A percentile compares a stretch with the other conserved stretches of the same genome.
These are phyloP conservation scores for Plagodis pulveraria DNA, from an alignment of 2,888 invertebrate species.

Conservation along the genomic window DNA sequence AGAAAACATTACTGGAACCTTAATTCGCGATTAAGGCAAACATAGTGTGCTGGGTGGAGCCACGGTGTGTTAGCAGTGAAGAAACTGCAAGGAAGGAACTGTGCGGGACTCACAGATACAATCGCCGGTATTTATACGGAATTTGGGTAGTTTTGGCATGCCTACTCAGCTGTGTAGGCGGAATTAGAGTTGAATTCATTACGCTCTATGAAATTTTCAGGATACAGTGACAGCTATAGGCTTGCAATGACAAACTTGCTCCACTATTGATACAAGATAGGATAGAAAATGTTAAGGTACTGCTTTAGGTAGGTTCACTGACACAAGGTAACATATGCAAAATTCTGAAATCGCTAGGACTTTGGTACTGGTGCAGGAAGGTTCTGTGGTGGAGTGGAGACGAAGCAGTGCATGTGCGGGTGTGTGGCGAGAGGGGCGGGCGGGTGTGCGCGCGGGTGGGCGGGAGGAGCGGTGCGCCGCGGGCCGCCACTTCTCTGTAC, in stretches of 20 bases:
- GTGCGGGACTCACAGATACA: background rate
- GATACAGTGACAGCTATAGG: too few relatives aligned
- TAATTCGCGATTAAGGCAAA: slow-evolving; percentile 84
- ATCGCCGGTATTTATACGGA: background rate
- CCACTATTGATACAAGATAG: too few relatives aligned
- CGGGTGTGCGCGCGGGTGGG: slow-evolving; percentile 57
- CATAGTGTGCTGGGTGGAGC: slow-evolving; percentile 79
- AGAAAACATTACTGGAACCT: slow-evolving; percentile 82
- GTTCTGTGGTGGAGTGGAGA: slow-evolving; percentile 74
- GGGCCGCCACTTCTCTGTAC: slow-evolving; percentile 82
- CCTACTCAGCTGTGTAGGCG: background rate
- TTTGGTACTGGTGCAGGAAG: slow-evolving; percentile 18
- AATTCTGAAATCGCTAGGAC: background rate
- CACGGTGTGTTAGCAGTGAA: slow-evolving; percentile 8
- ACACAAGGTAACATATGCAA: too few relatives aligned
- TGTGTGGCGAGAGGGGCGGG: slow-evolving; percentile 58
- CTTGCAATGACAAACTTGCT: too few relatives aligned
- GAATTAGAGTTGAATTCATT: too few relatives aligned
- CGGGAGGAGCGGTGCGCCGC: slow-evolving; percentile 70
- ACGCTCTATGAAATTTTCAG: too few relatives aligned
- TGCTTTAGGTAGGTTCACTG: background rate
- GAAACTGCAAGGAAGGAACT: slow-evolving; percentile 1
- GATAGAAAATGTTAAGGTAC: too few relatives aligned
- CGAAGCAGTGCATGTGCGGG: slow-evolving; percentile 77
- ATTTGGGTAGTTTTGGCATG: slow-evolving; percentile 9